A percentile compares a stretch with the other conserved stretches of the same genome.
These are phyloP conservation scores for Pristionchus entomophagus DNA, from an alignment of 2,888 invertebrate species.

Conservation along the genomic window DNA sequence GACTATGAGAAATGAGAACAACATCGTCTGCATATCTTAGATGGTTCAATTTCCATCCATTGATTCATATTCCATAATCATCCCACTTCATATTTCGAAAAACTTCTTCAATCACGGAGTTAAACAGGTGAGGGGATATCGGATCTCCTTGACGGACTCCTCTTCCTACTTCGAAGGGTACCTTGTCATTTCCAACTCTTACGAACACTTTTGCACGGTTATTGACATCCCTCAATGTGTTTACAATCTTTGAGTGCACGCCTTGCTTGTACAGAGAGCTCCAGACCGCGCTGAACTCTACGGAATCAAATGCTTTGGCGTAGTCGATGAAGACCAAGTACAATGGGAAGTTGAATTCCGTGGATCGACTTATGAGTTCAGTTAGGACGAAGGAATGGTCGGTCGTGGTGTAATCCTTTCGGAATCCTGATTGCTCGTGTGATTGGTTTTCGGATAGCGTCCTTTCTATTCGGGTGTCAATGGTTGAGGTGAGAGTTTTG, in stretches of 20 bases:
- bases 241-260: not conserved
- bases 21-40: too few species aligned
- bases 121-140: conserved; percentile 50
- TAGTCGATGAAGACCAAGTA: conserved; percentile 53
- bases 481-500: conserved; percentile 39
- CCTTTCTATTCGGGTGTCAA: not conserved
- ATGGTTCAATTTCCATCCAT: too few species aligned
- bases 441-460: not conserved
- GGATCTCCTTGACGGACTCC: conserved; percentile 50
- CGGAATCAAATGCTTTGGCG: conserved; percentile 50
- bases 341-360: conserved; percentile 49
- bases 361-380: not conserved
- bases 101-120: too few species aligned
- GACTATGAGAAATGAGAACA: too few species aligned
- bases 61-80: too few species aligned
- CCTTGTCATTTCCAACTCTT: not conserved
- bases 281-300: conserved; percentile 46
- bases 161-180: conserved; percentile 14
- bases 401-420: conserved; percentile 36
- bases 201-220: not conserved
- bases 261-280: conserved; percentile 29
- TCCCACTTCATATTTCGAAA: too few species aligned
- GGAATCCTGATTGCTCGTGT: conserved; percentile 46
- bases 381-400: conserved; percentile 47
- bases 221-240: not conserved